phyloP scores from a whole-genome alignment of 2,113 vertebrate species.

The Tachysurus vachellii region DNA sequence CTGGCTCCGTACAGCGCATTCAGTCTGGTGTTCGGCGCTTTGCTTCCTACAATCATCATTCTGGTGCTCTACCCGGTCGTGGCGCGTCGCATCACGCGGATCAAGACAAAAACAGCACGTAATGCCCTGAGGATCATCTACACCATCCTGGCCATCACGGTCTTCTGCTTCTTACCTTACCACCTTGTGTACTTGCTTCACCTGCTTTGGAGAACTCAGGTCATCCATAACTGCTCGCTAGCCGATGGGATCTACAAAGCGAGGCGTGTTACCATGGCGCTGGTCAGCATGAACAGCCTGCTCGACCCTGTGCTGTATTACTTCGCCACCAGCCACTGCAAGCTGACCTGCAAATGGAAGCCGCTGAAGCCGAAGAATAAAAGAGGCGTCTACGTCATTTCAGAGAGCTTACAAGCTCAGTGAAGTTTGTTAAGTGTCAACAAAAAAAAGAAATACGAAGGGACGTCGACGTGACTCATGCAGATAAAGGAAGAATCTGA shows the following conservation, averaged over 20 bases:
- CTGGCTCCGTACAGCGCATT: constrained; percentile 61
- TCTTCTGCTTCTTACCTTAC: constrained; percentile 80
- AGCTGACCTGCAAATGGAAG: constrained; percentile 57
- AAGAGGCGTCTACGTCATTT: constrained; percentile 63
- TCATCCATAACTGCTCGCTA: constrained; percentile 44
- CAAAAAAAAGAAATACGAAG: neutral
- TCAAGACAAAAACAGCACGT: constrained; percentile 58
- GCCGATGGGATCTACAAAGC: constrained; percentile 57
- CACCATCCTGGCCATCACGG: constrained; percentile 74
- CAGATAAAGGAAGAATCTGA: neutral
- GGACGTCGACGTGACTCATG: neutral
- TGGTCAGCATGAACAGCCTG: constrained; percentile 76
- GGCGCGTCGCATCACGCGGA: constrained; percentile 61
- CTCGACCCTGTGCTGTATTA: constrained; percentile 82
- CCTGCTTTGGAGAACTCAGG: constrained; percentile 58
- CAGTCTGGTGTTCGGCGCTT: constrained; percentile 69
- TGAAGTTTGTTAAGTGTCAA: neutral
- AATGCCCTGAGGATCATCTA: constrained; percentile 73
- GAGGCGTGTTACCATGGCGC: constrained; percentile 70
- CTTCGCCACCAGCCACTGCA: constrained; percentile 69
- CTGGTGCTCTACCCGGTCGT: constrained; percentile 74
- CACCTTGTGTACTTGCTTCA: constrained; percentile 73
- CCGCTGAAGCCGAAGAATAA: constrained; percentile 48
- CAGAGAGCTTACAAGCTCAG: neutral
- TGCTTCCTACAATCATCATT: constrained; percentile 70